A percentile compares a stretch with the other conserved stretches of the same genome.
Conservation (phyloP, 2,888 invertebrate species). For the Drosophila ochracea region DNA sequence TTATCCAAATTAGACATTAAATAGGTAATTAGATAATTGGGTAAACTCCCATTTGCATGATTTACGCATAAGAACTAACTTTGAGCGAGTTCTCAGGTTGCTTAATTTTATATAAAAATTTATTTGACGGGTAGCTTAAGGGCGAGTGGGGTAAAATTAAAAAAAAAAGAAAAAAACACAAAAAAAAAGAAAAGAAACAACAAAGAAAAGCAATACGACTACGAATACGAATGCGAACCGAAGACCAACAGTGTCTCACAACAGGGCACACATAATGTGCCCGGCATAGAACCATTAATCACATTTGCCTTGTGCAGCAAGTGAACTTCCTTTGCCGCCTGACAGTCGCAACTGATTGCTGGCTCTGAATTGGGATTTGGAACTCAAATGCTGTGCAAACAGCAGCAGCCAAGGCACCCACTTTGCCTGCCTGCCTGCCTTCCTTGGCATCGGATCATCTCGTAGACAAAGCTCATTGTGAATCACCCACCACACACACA, state of each 20-base stretch:
- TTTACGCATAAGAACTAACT: constrained; percentile 14
- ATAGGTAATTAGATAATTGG: constrained; percentile 50
- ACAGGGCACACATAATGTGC: constrained; percentile 80
- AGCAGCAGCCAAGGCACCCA: constrained; percentile 29
- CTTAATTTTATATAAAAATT: constrained; percentile 56
- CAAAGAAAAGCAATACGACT: constrained; percentile 46
- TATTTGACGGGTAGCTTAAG: constrained; percentile 72
- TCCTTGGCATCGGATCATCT: constrained; percentile 28
- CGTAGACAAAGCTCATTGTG: constrained; percentile 43
- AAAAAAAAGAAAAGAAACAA: constrained; percentile 33
- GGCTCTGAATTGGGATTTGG: constrained; percentile 83
- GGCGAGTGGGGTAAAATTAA: constrained; percentile 27
- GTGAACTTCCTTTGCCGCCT: constrained; percentile 84
- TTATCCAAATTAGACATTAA: constrained; percentile 34
- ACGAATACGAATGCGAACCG: constrained; percentile 27
- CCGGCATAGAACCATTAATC: constrained; percentile 84
- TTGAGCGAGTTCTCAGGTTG: constrained; percentile 35
- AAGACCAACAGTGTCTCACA: constrained; percentile 45
- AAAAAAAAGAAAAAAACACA: not conserved
- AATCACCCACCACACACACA: constrained; percentile 23
- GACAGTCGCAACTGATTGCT: constrained; percentile 85
- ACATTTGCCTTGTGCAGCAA: constrained; percentile 84
- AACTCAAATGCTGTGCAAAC: constrained; percentile 71
- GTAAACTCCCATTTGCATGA: constrained; percentile 45
- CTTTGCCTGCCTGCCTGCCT: constrained; percentile 17